phyloP scores from a whole-genome alignment of 1,140 invertebrate genomes.

The Brachionus koreanus region DNA sequence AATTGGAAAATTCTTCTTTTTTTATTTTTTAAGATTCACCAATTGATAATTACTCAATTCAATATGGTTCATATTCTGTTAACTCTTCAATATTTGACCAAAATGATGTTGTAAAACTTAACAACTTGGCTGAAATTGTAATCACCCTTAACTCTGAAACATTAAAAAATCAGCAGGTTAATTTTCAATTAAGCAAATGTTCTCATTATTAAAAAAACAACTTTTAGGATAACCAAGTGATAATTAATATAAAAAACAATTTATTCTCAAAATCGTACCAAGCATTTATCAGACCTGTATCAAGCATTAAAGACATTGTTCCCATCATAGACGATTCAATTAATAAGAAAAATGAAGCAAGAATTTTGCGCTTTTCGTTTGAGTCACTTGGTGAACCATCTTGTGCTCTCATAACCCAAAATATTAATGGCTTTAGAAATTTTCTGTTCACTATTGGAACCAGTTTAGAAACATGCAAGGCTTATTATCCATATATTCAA shows the following conservation, averaged over 20 bases:
- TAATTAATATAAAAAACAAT: not conserved
- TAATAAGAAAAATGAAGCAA: not conserved
- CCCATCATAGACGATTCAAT: not conserved
- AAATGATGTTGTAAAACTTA: not conserved
- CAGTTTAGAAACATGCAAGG: not conserved
- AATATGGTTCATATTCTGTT: not conserved
- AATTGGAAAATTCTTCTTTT: no score
- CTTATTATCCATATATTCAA: not conserved
- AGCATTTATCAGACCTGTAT: not conserved
- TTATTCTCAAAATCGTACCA: not conserved
- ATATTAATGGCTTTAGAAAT: not conserved
- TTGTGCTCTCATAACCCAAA: not conserved
- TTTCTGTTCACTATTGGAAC: conserved; percentile 3
- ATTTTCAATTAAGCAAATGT: not conserved
- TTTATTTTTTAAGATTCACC: not conserved
- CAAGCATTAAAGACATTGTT: not conserved
- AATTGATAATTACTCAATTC: not conserved
- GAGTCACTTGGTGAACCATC: conserved; percentile 40
- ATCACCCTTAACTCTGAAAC: not conserved
- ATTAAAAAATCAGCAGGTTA: not conserved
- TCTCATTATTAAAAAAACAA: not conserved
- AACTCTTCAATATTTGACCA: not conserved
- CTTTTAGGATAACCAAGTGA: not conserved
- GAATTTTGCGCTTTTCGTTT: not conserved
- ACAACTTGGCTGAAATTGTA: not conserved